These are phyloP conservation scores for Paramuricea clavata DNA, from an alignment of 92 coral and sea anemone genomes.

Conservation along the genomic window DNA sequence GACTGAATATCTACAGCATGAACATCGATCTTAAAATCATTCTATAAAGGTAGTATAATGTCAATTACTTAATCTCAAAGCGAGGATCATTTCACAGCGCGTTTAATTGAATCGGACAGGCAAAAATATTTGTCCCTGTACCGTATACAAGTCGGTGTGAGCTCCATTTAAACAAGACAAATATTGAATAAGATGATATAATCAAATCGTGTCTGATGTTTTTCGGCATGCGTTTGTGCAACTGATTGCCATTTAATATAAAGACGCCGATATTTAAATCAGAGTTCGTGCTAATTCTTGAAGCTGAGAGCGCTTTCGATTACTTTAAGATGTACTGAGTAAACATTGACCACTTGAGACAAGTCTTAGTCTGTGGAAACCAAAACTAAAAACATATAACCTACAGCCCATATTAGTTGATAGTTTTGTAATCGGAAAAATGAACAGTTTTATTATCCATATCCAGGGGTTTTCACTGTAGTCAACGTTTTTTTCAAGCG, in stretches of 20 bases:
- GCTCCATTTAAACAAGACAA: constrained; percentile 52
- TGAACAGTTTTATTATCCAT: background rate
- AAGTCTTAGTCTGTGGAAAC: background rate
- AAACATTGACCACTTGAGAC: background rate
- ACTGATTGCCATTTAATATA: constrained; percentile 47
- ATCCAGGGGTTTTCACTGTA: background rate
- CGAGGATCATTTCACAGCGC: constrained; percentile 15
- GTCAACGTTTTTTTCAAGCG: background rate
- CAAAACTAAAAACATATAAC: background rate
- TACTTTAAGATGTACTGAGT: background rate
- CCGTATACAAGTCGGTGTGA: constrained; percentile 34
- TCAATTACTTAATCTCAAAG: constrained; percentile 34
- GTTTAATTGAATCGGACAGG: constrained; percentile 42
- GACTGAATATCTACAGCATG: no score
- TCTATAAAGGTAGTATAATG: background rate
- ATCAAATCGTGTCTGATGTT: constrained; percentile 32
- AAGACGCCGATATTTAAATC: constrained; percentile 29
- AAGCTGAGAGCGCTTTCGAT: background rate
- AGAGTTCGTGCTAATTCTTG: background rate
- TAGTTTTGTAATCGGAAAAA: background rate
- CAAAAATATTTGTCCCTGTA: constrained; percentile 18
- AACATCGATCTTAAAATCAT: background rate
- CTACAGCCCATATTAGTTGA: background rate
- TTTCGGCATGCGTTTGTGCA: constrained; percentile 22
- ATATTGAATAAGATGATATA: constrained; percentile 33